Conservation (phyloP, 2,113 vertebrate species). For the Pao palembangensis region DNA sequence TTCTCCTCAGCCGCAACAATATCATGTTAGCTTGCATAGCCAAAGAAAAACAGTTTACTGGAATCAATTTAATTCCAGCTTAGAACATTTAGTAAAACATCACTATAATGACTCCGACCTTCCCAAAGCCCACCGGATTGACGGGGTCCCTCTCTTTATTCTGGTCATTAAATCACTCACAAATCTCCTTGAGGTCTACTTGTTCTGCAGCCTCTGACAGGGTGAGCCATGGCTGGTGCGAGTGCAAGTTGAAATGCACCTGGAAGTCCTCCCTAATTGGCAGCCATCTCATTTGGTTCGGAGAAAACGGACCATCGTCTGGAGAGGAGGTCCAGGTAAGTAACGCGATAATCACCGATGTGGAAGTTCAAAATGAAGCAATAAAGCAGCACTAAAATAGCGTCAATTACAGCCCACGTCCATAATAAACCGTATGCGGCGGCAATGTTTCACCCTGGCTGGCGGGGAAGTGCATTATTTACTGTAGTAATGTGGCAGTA, state of each 20-base stretch:
- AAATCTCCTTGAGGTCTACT: slow-evolving; percentile 49
- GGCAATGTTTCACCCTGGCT: slow-evolving; percentile 32
- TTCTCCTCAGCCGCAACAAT: no score
- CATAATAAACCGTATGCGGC: slow-evolving; percentile 48
- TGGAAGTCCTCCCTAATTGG: slow-evolving; percentile 64
- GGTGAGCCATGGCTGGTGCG: slow-evolving; percentile 50
- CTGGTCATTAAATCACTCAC: slow-evolving; percentile 47
- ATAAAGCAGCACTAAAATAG: slow-evolving; percentile 51
- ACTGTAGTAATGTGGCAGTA: slow-evolving; percentile 51
- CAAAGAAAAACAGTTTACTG: slow-evolving; percentile 19
- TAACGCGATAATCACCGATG: slow-evolving; percentile 70
- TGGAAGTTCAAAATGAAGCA: slow-evolving; percentile 41
- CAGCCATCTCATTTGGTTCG: slow-evolving; percentile 72
- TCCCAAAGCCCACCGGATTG: slow-evolving; percentile 10
- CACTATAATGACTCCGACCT: slow-evolving; percentile 28
- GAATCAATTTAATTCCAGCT: slow-evolving; percentile 30
- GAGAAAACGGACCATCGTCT: slow-evolving; percentile 57
- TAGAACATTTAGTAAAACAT: slow-evolving; percentile 51
- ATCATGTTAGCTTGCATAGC: slow-evolving; percentile 28
- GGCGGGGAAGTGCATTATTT: slow-evolving; percentile 24
- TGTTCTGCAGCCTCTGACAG: slow-evolving; percentile 53
- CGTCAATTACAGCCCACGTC: slow-evolving; percentile 63
- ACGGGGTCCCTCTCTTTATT: slow-evolving; percentile 35
- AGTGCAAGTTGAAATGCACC: slow-evolving; percentile 67
- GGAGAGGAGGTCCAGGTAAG: slow-evolving; percentile 58